phyloP scores from a whole-genome alignment of 2,797 vertebrate genomes.

The Artibeus lituratus region DNA sequence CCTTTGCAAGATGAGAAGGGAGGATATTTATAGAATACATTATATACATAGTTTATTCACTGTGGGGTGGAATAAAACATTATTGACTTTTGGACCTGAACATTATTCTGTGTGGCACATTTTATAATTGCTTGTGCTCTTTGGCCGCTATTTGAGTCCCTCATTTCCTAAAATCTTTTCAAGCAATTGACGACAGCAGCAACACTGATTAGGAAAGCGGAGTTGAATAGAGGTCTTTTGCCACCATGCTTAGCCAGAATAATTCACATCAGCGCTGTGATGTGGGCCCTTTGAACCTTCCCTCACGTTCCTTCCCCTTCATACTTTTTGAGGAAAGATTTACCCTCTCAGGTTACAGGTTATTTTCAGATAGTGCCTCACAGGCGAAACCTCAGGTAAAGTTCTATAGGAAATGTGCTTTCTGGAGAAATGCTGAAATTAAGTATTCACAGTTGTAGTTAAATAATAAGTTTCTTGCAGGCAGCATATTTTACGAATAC shows the following conservation, averaged over 20 bases:
- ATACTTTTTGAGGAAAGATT: not conserved
- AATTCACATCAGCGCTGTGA: not conserved
- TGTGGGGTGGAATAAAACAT: not conserved
- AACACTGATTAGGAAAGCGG: constrained; percentile 1
- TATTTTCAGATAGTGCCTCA: not conserved
- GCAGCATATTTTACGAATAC: not conserved
- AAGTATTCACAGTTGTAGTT: not conserved
- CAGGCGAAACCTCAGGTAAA: not conserved
- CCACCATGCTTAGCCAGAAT: not conserved
- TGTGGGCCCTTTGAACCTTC: not conserved
- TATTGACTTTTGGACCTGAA: not conserved
- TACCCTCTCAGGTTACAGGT: not conserved
- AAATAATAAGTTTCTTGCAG: not conserved
- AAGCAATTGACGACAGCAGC: constrained; percentile 10
- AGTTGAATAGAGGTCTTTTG: not conserved
- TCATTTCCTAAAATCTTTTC: constrained; percentile 51
- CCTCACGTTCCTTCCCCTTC: not conserved
- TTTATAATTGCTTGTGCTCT: constrained; percentile 33
- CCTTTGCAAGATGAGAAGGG: not conserved
- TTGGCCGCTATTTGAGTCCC: not conserved
- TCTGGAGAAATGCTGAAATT: not conserved
- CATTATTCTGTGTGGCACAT: not conserved
- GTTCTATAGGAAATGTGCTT: not conserved
- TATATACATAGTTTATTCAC: not conserved
- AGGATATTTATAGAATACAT: not conserved